phyloP scores from a whole-genome alignment of 2,888 invertebrate species.

The Neocrepidodera transversa region DNA sequence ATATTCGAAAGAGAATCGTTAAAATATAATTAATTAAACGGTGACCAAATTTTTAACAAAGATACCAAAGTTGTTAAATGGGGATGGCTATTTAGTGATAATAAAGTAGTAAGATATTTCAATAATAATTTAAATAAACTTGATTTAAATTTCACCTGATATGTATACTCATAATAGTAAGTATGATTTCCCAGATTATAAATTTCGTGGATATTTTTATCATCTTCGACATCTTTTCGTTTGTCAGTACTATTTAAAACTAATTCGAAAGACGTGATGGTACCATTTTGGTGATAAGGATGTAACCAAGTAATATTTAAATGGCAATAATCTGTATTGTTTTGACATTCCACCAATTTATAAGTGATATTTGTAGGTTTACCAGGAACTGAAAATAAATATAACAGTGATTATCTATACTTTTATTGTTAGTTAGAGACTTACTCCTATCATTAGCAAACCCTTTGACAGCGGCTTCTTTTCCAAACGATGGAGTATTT shows the following conservation, averaged over 20 bases:
- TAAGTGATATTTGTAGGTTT: conserved; percentile 52
- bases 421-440: no score
- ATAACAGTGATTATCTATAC: not conserved
- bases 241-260: conserved; percentile 48
- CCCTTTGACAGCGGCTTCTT: conserved; percentile 42
- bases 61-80: no score
- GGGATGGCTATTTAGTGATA: no score
- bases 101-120: no score
- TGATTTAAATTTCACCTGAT: conserved; percentile 43
- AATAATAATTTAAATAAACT: not conserved
- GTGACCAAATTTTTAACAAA: no score
- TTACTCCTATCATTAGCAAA: conserved; percentile 49
- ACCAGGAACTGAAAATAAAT: conserved; percentile 50
- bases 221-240: conserved; percentile 38
- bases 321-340: conserved; percentile 49
- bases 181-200: conserved; percentile 45
- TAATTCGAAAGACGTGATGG: conserved; percentile 53
- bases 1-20: no score
- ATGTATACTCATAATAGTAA: conserved; percentile 48
- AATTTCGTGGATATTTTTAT: conserved; percentile 48
- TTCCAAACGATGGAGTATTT: conserved; percentile 49
- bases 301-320: conserved; percentile 55
- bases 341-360: conserved; percentile 49
- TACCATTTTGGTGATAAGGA: conserved; percentile 53
- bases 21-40: no score